These are phyloP conservation scores for Cerastis leucographa DNA, from an alignment of 2,888 invertebrate species.

Conservation along the genomic window DNA sequence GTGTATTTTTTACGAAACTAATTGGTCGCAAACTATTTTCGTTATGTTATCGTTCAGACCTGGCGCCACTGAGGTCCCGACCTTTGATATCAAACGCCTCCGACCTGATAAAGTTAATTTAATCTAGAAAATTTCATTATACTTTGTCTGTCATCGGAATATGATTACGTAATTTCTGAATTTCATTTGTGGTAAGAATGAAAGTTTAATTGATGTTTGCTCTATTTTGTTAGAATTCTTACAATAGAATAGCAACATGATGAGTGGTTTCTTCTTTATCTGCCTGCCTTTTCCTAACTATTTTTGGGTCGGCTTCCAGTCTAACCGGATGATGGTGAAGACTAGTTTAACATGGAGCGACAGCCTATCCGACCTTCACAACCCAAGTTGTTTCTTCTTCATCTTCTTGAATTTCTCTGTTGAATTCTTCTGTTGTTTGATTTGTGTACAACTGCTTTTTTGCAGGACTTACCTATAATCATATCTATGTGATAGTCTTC, in stretches of 20 bases:
- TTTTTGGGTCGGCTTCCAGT: too few species aligned
- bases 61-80: conserved; percentile 77
- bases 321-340: too few species aligned
- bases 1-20: conserved; percentile 64
- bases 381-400: neutral
- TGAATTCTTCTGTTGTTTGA: neutral
- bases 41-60: conserved; percentile 66
- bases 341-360: too few species aligned
- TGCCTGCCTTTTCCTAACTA: too few species aligned
- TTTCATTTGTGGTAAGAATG: conserved; percentile 27
- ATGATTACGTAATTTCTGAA: conserved; percentile 59
- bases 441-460: neutral
- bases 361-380: too few species aligned
- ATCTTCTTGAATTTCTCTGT: neutral
- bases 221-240: neutral
- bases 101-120: conserved; percentile 67
- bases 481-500: neutral
- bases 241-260: too few species aligned
- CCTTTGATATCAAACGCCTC: conserved; percentile 70
- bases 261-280: neutral
- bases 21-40: conserved; percentile 67
- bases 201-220: neutral
- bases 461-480: neutral
- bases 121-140: conserved; percentile 66
- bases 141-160: conserved; percentile 59